A percentile compares a stretch with the other conserved stretches of the same genome.
phyloP scores from a whole-genome alignment of 2,888 invertebrate species.

The Stenolophus ochropezus region DNA sequence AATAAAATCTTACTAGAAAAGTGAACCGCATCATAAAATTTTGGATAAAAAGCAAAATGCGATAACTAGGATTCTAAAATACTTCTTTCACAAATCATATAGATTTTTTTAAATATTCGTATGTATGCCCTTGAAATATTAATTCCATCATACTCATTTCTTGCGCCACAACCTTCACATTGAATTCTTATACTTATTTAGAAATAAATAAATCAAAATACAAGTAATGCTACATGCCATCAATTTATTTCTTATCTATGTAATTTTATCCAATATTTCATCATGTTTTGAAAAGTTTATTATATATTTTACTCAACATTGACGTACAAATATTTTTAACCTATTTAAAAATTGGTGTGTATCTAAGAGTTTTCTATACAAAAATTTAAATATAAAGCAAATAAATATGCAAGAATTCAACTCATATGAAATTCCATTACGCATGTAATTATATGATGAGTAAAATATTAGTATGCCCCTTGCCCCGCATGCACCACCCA shows the following conservation, averaged over 20 bases:
- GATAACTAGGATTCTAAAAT: too few relatives aligned
- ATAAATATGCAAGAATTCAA: too few relatives aligned
- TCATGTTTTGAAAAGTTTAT: neutral
- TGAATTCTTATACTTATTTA: neutral
- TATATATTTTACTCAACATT: neutral
- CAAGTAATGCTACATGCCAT: neutral
- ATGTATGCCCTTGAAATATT: too few relatives aligned
- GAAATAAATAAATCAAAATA: neutral
- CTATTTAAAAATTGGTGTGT: too few relatives aligned
- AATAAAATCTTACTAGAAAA: too few relatives aligned
- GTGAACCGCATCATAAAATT: too few relatives aligned
- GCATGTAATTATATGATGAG: neutral
- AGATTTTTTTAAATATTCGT: too few relatives aligned
- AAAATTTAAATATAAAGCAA: too few relatives aligned
- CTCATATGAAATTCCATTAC: neutral
- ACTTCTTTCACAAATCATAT: too few relatives aligned
- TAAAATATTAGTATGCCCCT: neutral
- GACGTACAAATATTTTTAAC: neutral
- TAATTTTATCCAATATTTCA: constrained; percentile 27
- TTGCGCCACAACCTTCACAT: neutral
- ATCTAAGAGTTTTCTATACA: neutral
- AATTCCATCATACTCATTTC: too few relatives aligned
- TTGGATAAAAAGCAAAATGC: too few relatives aligned
- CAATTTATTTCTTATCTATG: neutral
- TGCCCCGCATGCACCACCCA: constrained; percentile 15